A percentile compares a stretch with the other conserved stretches of the same genome.
Evolutionary conservation across 2,888 invertebrate species (phyloP).

Genomic region (Rhagium mordax): DNA sequence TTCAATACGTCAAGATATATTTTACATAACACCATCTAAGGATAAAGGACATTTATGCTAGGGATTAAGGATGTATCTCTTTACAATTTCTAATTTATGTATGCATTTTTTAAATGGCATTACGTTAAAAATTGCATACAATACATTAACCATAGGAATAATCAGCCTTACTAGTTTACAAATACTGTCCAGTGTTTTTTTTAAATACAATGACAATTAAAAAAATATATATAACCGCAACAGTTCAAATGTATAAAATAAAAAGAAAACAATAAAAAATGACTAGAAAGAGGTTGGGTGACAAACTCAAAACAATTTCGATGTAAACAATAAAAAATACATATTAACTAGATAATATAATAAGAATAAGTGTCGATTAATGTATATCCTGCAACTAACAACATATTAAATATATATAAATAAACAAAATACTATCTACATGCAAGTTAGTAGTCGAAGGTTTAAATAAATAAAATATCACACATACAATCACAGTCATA

Average conservation of each 20-base stretch:
- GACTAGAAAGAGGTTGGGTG: neutral
- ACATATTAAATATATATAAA: slow-evolving; percentile 23
- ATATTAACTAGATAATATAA: slow-evolving; percentile 13
- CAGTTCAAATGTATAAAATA: slow-evolving; percentile 16
- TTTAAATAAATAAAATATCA: slow-evolving; percentile 2
- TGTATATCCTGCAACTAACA: slow-evolving; percentile 32
- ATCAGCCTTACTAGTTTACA: slow-evolving; percentile 18
- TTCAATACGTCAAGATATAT: slow-evolving; percentile 1
- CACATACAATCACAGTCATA: slow-evolving; percentile 27
- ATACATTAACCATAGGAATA: slow-evolving; percentile 36
- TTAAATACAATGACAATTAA: slow-evolving; percentile 12
- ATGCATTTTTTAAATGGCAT: slow-evolving; percentile 32
- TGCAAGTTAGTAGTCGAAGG: slow-evolving; percentile 30
- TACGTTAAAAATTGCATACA: slow-evolving; percentile 41
- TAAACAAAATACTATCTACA: slow-evolving; percentile 23
- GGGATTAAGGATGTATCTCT: slow-evolving; percentile 1
- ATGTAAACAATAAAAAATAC: slow-evolving; percentile 16
- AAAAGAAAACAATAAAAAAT: slow-evolving; percentile 24
- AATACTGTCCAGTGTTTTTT: slow-evolving; percentile 14
- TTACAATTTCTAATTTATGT: slow-evolving; percentile 25
- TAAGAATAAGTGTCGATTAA: slow-evolving; percentile 23
- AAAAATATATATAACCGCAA: slow-evolving; percentile 11
- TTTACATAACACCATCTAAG: slow-evolving; percentile 16
- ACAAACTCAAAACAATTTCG: slow-evolving; percentile 28
- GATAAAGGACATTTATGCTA: slow-evolving; percentile 18